Conservation (phyloP, 1,140 invertebrate species). For the Drosophila repleta region DNA sequence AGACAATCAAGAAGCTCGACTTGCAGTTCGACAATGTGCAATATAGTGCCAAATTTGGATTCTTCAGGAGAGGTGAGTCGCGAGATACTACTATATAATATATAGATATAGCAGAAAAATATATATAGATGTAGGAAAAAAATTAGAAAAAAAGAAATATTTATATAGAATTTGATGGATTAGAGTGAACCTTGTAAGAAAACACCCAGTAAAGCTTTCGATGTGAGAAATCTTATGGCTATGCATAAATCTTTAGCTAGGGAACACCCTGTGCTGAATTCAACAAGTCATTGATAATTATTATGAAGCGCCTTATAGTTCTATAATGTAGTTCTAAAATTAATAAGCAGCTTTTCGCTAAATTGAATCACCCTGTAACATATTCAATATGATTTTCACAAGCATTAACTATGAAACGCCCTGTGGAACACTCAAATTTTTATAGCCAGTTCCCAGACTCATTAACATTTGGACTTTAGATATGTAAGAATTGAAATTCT, state of each 20-base stretch:
- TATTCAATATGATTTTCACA: neutral
- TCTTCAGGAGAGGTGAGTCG: constrained; percentile 73
- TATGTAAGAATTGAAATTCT: neutral
- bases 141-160: too few species aligned
- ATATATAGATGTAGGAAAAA: too few species aligned
- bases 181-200: too few species aligned
- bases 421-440: too few species aligned
- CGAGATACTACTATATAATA: neutral
- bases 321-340: too few species aligned
- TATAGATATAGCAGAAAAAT: too few species aligned
- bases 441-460: too few species aligned
- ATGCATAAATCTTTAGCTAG: too few species aligned
- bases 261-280: neutral
- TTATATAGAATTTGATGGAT: too few species aligned
- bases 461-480: too few species aligned
- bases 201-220: too few species aligned
- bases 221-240: too few species aligned
- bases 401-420: neutral
- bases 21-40: constrained; percentile 73
- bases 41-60: constrained; percentile 61
- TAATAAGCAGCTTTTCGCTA: neutral
- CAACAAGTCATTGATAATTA: neutral
- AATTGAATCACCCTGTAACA: neutral
- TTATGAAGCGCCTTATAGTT: neutral
- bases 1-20: constrained; percentile 71